phyloP scores from a whole-genome alignment of 2,113 vertebrate genomes.

The Abramis brama region DNA sequence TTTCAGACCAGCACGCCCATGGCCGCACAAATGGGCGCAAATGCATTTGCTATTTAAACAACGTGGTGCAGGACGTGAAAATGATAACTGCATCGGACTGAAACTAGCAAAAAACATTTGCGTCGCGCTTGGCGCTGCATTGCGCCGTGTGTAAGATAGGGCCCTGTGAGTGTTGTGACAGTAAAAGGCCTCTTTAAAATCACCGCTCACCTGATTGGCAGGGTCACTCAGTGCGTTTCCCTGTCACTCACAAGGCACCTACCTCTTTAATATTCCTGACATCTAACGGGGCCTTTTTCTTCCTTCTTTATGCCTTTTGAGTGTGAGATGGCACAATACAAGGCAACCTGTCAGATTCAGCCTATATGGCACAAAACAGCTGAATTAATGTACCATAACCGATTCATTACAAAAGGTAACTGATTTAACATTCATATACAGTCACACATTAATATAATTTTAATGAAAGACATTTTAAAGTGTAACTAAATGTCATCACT shows the following conservation, averaged over 20 bases:
- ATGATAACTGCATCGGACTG: too few species aligned
- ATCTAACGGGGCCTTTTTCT: slow-evolving; percentile 58
- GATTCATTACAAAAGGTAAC: background rate
- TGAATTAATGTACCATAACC: background rate
- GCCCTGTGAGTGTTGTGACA: slow-evolving; percentile 40
- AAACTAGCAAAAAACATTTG: too few species aligned
- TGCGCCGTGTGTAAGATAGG: too few species aligned
- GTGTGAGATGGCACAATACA: slow-evolving; percentile 32
- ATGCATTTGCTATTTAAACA: too few species aligned
- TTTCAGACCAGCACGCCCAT: too few species aligned
- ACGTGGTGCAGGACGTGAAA: too few species aligned
- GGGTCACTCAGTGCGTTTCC: slow-evolving; percentile 73
- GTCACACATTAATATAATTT: background rate
- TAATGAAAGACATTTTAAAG: background rate
- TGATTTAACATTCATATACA: background rate
- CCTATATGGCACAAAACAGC: background rate
- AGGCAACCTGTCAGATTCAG: slow-evolving; percentile 10
- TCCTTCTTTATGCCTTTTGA: background rate
- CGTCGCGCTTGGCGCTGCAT: too few species aligned
- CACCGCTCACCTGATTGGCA: slow-evolving; percentile 75
- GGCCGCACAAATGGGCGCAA: too few species aligned
- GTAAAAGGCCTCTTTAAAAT: slow-evolving; percentile 56
- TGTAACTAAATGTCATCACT: background rate
- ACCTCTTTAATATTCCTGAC: slow-evolving; percentile 77
- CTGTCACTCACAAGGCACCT: slow-evolving; percentile 74